Conservation (phyloP, 1,140 invertebrate genomes). For the Drosophila parvula region DNA sequence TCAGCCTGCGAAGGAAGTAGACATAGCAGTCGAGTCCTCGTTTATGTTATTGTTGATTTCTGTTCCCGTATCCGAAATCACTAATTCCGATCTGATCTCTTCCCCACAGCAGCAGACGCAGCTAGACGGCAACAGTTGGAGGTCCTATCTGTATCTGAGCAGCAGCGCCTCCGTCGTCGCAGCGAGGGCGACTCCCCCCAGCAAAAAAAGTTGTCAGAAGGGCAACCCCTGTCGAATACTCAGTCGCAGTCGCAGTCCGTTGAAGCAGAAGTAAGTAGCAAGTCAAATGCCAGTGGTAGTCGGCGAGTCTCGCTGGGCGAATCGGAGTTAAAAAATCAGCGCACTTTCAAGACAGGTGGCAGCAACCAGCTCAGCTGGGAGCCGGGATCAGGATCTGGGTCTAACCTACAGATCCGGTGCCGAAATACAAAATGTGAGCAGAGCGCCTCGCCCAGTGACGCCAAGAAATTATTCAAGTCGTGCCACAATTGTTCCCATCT, state of each 20-base stretch:
- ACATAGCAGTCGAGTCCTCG: background rate
- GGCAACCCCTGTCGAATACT: background rate
- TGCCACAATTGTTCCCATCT: constrained; percentile 97
- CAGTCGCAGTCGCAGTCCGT: constrained; percentile 33
- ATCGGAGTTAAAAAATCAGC: constrained; percentile 26
- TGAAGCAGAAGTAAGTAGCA: background rate
- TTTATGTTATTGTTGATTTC: background rate
- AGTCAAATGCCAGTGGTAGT: constrained; percentile 38
- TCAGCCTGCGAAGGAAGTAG: background rate
- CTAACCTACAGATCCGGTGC: constrained; percentile 87
- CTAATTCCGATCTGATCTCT: background rate
- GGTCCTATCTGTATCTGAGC: constrained; percentile 57
- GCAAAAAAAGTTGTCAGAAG: constrained; percentile 48
- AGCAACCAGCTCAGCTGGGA: constrained; percentile 42
- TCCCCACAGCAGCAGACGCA: constrained; percentile 40
- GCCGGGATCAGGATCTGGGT: constrained; percentile 58
- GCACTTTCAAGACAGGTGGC: constrained; percentile 29
- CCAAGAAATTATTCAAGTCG: constrained; percentile 91
- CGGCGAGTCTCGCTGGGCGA: constrained; percentile 75
- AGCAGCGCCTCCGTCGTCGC: constrained; percentile 73
- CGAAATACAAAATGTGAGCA: constrained; percentile 91
- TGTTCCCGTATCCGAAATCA: background rate
- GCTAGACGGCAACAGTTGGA: constrained; percentile 63
- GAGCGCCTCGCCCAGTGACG: constrained; percentile 87
- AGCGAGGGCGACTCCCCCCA: constrained; percentile 81